These are phyloP conservation scores for Megalurothrips usitatus DNA, from an alignment of 2,888 invertebrate genomes.

Conservation along the genomic window DNA sequence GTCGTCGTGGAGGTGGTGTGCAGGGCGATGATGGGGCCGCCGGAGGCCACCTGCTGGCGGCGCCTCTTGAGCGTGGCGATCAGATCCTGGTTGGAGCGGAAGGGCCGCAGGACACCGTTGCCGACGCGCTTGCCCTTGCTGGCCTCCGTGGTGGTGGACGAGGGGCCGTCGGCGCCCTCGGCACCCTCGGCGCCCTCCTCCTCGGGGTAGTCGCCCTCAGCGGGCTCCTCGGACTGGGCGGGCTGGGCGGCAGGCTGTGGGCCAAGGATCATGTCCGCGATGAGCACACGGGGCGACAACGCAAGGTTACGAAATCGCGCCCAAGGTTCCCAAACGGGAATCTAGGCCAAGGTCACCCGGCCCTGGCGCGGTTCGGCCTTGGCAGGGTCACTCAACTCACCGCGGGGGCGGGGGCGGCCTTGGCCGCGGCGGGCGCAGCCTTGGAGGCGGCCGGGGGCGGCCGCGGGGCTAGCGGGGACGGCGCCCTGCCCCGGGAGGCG, in stretches of 20 bases:
- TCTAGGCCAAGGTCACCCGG: constrained; percentile 4
- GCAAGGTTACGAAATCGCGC: no score
- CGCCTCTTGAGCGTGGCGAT: constrained; percentile 40
- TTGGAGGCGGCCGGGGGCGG: neutral
- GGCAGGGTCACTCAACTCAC: constrained; percentile 4
- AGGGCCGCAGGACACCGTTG: constrained; percentile 38
- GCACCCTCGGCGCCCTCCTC: constrained; percentile 5
- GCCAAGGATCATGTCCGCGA: neutral
- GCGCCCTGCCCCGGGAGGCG: neutral
- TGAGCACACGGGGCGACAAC: no score
- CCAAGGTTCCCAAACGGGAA: neutral
- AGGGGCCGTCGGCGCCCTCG: neutral
- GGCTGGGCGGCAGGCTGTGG: neutral
- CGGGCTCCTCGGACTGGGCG: neutral
- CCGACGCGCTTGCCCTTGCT: constrained; percentile 19
- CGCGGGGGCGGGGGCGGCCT: neutral
- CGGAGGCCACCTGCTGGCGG: constrained; percentile 32
- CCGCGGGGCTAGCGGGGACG: neutral
- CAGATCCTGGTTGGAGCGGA: constrained; percentile 40
- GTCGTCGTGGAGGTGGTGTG: constrained; percentile 15
- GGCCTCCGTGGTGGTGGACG: constrained; percentile 20
- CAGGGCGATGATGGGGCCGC: constrained; percentile 7
- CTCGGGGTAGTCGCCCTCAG: constrained; percentile 13
- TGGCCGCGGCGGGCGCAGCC: neutral
- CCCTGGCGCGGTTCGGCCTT: neutral